These are phyloP conservation scores for Micromys minutus DNA, from an alignment of 2,113 vertebrate species.

Conservation along the genomic window DNA sequence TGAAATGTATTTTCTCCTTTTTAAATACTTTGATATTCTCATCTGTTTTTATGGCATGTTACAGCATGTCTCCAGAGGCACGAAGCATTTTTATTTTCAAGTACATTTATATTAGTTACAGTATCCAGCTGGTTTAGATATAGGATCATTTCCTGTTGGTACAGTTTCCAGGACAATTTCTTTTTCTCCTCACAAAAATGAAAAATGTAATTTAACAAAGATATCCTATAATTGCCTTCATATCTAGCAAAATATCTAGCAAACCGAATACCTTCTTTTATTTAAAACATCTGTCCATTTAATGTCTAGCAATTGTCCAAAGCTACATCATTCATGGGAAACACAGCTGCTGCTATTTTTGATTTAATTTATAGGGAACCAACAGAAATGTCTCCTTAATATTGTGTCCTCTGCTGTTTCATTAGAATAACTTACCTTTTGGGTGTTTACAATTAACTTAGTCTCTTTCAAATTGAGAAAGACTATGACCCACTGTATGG, in stretches of 20 bases:
- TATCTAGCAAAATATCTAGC: constrained; percentile 88
- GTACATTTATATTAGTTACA: constrained; percentile 90
- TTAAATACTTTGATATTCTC: constrained; percentile 84
- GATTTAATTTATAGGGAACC: constrained; percentile 85
- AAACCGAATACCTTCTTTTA: constrained; percentile 89
- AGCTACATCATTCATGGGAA: constrained; percentile 83
- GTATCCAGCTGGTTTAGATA: constrained; percentile 91
- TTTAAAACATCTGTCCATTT: constrained; percentile 89
- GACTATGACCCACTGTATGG: constrained; percentile 4
- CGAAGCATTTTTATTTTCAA: constrained; percentile 88
- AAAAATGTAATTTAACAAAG: constrained; percentile 89
- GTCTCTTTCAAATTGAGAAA: constrained; percentile 79
- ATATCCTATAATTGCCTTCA: constrained; percentile 88
- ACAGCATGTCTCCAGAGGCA: constrained; percentile 87
- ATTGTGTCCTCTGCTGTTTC: constrained; percentile 80
- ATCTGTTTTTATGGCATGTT: constrained; percentile 86
- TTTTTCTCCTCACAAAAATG: constrained; percentile 84
- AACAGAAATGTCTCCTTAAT: constrained; percentile 82
- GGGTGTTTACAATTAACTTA: constrained; percentile 78
- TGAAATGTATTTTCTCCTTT: constrained; percentile 77
- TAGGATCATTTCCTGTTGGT: constrained; percentile 89
- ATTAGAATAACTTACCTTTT: constrained; percentile 81
- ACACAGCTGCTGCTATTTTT: constrained; percentile 85
- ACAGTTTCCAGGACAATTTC: constrained; percentile 85
- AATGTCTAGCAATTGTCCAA: constrained; percentile 84